A percentile compares a stretch with the other conserved stretches of the same genome.
These are phyloP conservation scores for Drosophila lacertosa DNA, from an alignment of 1,140 invertebrate genomes.

Conservation along the genomic window DNA sequence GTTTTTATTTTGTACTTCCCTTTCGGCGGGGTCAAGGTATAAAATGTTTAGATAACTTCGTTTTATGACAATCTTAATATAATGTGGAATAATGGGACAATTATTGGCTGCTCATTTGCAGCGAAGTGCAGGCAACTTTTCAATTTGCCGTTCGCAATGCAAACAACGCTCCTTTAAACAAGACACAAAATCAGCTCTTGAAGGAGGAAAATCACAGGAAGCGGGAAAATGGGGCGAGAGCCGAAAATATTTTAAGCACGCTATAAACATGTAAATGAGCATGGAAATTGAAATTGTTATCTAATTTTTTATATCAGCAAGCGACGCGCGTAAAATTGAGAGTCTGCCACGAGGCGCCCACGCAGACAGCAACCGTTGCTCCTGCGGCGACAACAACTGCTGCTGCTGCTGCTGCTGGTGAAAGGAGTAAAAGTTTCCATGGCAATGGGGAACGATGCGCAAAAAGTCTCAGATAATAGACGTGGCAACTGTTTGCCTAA, in stretches of 20 bases:
- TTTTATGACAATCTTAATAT: slow-evolving; percentile 70
- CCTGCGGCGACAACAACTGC: slow-evolving; percentile 4
- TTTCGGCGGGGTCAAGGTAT: slow-evolving; percentile 50
- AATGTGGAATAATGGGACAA: slow-evolving; percentile 68
- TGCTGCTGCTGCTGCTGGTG: slow-evolving; percentile 21
- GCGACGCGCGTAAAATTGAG: slow-evolving; percentile 57
- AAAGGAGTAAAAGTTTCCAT: slow-evolving; percentile 75
- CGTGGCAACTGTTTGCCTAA: slow-evolving; percentile 71
- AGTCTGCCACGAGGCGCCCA: slow-evolving; percentile 18
- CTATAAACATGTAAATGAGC: slow-evolving; percentile 83
- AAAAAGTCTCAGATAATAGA: slow-evolving; percentile 76
- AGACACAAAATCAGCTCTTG: slow-evolving; percentile 66
- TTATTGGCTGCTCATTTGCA: slow-evolving; percentile 72
- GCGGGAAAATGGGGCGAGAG: slow-evolving; percentile 11
- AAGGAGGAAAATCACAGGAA: slow-evolving; percentile 68
- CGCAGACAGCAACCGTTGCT: slow-evolving; percentile 16
- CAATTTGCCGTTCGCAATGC: slow-evolving; percentile 63
- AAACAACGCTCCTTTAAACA: slow-evolving; percentile 73
- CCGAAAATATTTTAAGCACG: slow-evolving; percentile 77
- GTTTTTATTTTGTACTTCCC: slow-evolving; percentile 3
- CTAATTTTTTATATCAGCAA: slow-evolving; percentile 81
- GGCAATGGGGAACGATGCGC: slow-evolving; percentile 59
- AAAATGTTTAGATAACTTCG: slow-evolving; percentile 16
- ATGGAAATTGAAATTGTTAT: slow-evolving; percentile 84
- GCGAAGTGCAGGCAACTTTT: slow-evolving; percentile 68